phyloP scores from a whole-genome alignment of 2,797 vertebrate genomes.

The Hybognathus amarus region DNA sequence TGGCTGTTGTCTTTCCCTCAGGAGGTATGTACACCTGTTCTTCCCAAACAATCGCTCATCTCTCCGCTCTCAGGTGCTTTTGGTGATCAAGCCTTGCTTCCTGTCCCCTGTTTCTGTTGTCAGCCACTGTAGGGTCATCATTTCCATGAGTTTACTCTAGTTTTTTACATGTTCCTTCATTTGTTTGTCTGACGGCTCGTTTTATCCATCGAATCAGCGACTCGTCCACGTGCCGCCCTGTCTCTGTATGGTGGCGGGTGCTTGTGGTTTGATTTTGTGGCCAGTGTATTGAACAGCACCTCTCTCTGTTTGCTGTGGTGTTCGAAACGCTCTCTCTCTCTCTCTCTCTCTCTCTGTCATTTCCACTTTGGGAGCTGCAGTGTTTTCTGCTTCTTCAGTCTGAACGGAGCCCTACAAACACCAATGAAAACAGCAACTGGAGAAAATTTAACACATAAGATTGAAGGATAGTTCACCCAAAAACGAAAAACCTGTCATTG shows the following conservation, averaged over 20 bases:
- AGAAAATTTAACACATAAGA: background rate
- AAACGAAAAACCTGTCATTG: background rate
- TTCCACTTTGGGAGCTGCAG: slow-evolving; percentile 75
- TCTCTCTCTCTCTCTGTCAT: slow-evolving; percentile 55
- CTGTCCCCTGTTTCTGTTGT: slow-evolving; percentile 52
- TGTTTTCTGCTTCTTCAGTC: slow-evolving; percentile 65
- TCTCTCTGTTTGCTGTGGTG: slow-evolving; percentile 72
- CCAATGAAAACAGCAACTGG: slow-evolving; percentile 2
- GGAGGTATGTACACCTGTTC: slow-evolving; percentile 96
- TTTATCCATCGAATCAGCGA: slow-evolving; percentile 71
- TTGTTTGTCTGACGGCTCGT: slow-evolving; percentile 67
- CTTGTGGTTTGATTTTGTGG: slow-evolving; percentile 66
- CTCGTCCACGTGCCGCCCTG: slow-evolving; percentile 58
- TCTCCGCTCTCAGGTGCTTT: slow-evolving; percentile 82
- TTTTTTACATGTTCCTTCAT: slow-evolving; percentile 63
- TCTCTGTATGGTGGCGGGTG: slow-evolving; percentile 63
- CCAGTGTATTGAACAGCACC: slow-evolving; percentile 64
- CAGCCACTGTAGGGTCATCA: slow-evolving; percentile 54
- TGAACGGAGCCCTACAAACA: slow-evolving; percentile 28
- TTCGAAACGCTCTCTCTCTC: slow-evolving; percentile 54
- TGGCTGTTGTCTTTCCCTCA: slow-evolving; percentile 97
- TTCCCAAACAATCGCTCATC: slow-evolving; percentile 78
- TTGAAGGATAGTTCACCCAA: slow-evolving; percentile 27
- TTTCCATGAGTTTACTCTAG: slow-evolving; percentile 63
- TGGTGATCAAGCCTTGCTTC: slow-evolving; percentile 81